Conservation (phyloP, 1,140 invertebrate genomes). For the Cydia strobilella region DNA sequence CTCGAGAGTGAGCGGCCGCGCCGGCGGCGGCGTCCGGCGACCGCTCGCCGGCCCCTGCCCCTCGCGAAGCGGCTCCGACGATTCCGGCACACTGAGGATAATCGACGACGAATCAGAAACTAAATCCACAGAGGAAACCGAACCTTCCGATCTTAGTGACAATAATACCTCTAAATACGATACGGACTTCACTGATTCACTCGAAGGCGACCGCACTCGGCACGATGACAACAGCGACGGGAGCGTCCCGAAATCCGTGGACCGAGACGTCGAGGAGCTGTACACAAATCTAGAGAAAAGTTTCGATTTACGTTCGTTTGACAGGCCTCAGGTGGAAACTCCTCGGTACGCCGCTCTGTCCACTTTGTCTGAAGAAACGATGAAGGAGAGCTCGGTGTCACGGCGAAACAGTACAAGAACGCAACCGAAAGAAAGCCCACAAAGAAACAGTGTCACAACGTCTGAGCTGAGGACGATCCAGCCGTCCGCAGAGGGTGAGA, state of each 20-base stretch:
- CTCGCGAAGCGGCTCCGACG: neutral
- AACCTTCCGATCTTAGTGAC: neutral
- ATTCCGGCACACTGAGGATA: conserved; percentile 1
- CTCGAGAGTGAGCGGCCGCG: neutral
- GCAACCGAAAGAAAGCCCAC: neutral
- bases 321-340: conserved; percentile 38
- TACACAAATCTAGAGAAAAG: conserved; percentile 57
- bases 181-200: neutral
- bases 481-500: neutral
- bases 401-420: neutral
- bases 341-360: conserved; percentile 50
- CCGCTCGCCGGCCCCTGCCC: neutral
- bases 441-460: neutral
- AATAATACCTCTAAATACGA: conserved; percentile 3
- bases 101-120: neutral
- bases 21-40: neutral
- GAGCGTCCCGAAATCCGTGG: conserved; percentile 53
- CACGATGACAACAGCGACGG: conserved; percentile 42
- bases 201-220: conserved; percentile 26
- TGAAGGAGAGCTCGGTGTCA: conserved; percentile 41
- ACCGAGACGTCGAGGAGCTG: conserved; percentile 60
- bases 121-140: neutral
- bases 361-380: conserved; percentile 64
- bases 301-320: conserved; percentile 40
- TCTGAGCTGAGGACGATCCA: neutral